phyloP scores from a whole-genome alignment of 2,797 vertebrate species.

The Notoglanidium macrostoma region DNA sequence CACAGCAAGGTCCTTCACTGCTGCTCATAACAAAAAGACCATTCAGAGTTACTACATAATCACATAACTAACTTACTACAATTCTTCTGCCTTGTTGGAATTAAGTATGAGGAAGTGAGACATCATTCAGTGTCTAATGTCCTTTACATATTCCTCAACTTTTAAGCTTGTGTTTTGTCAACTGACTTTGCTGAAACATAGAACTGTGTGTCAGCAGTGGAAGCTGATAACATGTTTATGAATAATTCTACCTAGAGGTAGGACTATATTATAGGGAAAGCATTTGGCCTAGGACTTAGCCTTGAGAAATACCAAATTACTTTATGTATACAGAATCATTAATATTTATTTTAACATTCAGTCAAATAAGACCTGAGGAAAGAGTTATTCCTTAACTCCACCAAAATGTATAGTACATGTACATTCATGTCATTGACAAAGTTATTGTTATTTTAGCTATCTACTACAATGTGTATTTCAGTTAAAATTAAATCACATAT shows the following conservation, averaged over 20 bases:
- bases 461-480: background rate
- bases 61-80: background rate
- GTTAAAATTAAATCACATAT: background rate
- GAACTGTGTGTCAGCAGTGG: background rate
- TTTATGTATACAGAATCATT: background rate
- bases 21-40: background rate
- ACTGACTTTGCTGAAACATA: too few relatives aligned
- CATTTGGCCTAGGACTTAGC: background rate
- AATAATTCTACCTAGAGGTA: background rate
- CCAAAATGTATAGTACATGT: background rate
- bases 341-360: background rate
- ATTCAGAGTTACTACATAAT: background rate
- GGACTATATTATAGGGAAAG: background rate
- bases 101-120: background rate
- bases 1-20: background rate
- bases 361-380: background rate
- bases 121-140: background rate
- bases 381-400: background rate
- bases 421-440: background rate
- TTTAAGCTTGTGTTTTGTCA: background rate
- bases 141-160: background rate
- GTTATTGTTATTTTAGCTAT: background rate
- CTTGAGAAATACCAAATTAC: background rate
- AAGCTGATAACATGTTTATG: background rate
- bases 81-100: background rate